Evolutionary conservation across 2,888 invertebrate species (phyloP).

Genomic region (Galeruca laticollis): DNA sequence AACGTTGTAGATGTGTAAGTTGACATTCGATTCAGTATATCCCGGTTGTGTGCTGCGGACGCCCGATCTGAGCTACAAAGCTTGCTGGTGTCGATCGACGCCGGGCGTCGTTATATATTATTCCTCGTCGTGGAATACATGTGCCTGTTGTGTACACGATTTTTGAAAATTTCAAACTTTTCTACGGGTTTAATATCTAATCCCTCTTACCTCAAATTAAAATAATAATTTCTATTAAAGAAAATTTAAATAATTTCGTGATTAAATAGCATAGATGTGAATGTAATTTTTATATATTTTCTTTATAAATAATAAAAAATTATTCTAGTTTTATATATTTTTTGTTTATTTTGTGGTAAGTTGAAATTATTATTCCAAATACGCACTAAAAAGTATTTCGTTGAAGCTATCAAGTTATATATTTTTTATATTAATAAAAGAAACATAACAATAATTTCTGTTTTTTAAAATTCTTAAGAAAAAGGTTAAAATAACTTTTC

Average conservation of each 20-base stretch:
- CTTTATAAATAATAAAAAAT: background rate
- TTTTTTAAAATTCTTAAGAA: no score
- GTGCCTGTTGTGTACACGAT: conserved; percentile 18
- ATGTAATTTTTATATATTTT: background rate
- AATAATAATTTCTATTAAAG: background rate
- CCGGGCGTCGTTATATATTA: conserved; percentile 20
- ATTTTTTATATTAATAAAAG: no score
- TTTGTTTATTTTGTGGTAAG: background rate
- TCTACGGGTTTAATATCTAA: no score
- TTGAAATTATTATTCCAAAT: background rate
- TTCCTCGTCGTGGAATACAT: conserved; percentile 20
- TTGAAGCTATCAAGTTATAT: background rate
- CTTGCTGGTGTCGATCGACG: conserved; percentile 69
- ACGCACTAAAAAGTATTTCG: background rate
- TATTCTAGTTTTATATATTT: background rate
- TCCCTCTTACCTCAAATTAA: background rate
- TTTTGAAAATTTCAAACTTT: background rate
- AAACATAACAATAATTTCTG: no score
- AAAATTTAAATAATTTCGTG: background rate
- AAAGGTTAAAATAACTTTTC: no score
- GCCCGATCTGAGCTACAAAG: conserved; percentile 59
- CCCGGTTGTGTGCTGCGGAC: conserved; percentile 52
- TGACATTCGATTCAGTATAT: conserved; percentile 70
- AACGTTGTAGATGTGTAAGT: conserved; percentile 71
- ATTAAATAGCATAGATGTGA: background rate